phyloP scores from a whole-genome alignment of 1,140 invertebrate genomes.

The Pissodes strobi region DNA sequence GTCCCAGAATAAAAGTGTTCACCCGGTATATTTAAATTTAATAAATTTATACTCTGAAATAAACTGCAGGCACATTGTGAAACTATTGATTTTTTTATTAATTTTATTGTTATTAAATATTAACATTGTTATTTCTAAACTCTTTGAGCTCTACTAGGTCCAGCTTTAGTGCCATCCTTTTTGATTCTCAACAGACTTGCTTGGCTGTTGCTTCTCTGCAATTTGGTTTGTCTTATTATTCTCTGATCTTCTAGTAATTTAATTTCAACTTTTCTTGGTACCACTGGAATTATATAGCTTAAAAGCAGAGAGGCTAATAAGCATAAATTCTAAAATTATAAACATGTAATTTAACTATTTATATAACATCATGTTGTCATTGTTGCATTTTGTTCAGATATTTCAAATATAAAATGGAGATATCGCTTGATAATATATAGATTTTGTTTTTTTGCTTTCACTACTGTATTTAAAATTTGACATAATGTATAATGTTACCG shows the following conservation, averaged over 20 bases:
- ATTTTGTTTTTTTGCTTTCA: no score
- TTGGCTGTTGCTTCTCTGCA: not conserved
- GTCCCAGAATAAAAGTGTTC: no score
- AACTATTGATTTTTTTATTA: no score
- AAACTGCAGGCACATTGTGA: no score
- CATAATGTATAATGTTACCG: no score
- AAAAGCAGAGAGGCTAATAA: not conserved
- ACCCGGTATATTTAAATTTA: no score
- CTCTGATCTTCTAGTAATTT: not conserved
- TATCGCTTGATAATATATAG: no score
- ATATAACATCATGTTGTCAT: not conserved
- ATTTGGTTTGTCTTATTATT: not conserved
- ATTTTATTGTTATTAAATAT: no score
- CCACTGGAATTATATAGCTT: not conserved
- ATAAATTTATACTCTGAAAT: no score
- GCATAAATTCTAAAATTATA: constrained; percentile 4
- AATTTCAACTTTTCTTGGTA: constrained; percentile 3
- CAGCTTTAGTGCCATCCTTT: not conserved
- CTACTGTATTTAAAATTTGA: no score
- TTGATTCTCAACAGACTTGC: not conserved
- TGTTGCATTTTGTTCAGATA: not conserved
- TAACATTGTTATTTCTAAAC: no score
- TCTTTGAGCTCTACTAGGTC: no score
- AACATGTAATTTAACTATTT: not conserved
- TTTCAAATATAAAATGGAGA: not conserved